Percentiles rank a stretch among this genome's conserved stretches.
phyloP scores from a whole-genome alignment of 1,140 invertebrate species.

The Drosophila carrolli region DNA sequence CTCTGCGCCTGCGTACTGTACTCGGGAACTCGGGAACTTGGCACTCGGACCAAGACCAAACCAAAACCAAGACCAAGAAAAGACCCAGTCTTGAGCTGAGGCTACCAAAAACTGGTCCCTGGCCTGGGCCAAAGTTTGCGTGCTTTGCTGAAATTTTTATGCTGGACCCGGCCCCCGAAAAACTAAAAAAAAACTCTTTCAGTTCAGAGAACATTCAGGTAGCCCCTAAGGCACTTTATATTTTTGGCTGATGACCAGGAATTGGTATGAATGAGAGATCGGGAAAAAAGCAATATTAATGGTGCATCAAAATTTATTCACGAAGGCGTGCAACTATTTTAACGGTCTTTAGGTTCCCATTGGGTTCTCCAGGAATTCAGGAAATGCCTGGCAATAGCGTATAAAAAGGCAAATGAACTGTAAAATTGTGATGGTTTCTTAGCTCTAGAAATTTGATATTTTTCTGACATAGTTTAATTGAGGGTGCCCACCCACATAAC shows the following conservation, averaged over 20 bases:
- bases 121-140: slow-evolving; percentile 73
- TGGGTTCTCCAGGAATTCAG: slow-evolving; percentile 12
- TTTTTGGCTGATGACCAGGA: slow-evolving; percentile 29
- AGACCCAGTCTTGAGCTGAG: slow-evolving; percentile 15
- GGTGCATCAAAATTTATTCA: slow-evolving; percentile 20
- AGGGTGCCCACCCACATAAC: slow-evolving; percentile 22
- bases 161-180: slow-evolving; percentile 29
- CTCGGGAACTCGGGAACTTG: slow-evolving; percentile 35
- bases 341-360: slow-evolving; percentile 30
- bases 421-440: slow-evolving; percentile 7
- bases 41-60: slow-evolving; percentile 19
- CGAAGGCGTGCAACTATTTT: slow-evolving; percentile 40
- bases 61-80: slow-evolving; percentile 19
- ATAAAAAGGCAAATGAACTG: slow-evolving; percentile 16
- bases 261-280: slow-evolving; percentile 27
- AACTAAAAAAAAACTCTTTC: slow-evolving; percentile 18
- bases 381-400: slow-evolving; percentile 16
- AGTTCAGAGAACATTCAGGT: slow-evolving; percentile 35
- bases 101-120: slow-evolving; percentile 66
- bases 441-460: slow-evolving; percentile 29
- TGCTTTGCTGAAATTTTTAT: slow-evolving; percentile 70
- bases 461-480: not conserved
- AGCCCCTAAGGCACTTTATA: slow-evolving; percentile 39
- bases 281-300: slow-evolving; percentile 10
- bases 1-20: slow-evolving; percentile 66